Evolutionary conservation across 2,113 vertebrate genomes (phyloP), one percentile per base, ranked within the genome.

Genomic region (Fulmarus glacialis): DNA sequence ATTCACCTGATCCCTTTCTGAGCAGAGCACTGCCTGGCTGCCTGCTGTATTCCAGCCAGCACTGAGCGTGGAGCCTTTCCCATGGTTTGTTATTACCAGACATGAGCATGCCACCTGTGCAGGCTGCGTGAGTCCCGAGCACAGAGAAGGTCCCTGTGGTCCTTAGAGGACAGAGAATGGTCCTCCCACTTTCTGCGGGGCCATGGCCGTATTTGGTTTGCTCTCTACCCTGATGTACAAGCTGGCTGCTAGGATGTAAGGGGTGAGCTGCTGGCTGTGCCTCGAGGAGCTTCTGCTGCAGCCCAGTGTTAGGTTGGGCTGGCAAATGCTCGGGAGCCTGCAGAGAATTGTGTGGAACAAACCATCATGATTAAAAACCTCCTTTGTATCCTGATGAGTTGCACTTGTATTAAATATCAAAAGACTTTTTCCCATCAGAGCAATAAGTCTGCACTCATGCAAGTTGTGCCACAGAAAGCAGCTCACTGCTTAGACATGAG

Each of bases 21-120:
- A 93, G 48, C 22, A 59, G 20, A 63, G 38, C 22, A 10, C 58
- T 60, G 40, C 13, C n/a, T 43, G 50, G 45, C 47, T 95, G 77
- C 59, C 62, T 59, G 71, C 47, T 73, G 21, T 34, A 42, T 56
- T 79, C 64, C 32, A 47, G 2, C 19, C 47, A 87, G 48, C 5
- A 5, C 2, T 5, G 16, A 29, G 29, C 1, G 2, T 3, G 11
- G 34, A 88, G 36, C 38, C 40, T 55, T 50, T 50, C 52, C 64
- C 47, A 11, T 30, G 20, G 34, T 47, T 88, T 62, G 36, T 12
- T 89, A 16, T 4, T 62, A 48, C 40, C 48, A 62, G 48, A 53
- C 0, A 4, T 0, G 1, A 73, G 19, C 34, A 32, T 13, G 47
- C 30, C 78, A 77, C 71, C 21, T 53, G 27, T 24, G 56, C 30